Evolutionary conservation across 1,140 invertebrate genomes (phyloP), one percentile per base, ranked within the genome.

Genomic region (Papilio polytes): DNA sequence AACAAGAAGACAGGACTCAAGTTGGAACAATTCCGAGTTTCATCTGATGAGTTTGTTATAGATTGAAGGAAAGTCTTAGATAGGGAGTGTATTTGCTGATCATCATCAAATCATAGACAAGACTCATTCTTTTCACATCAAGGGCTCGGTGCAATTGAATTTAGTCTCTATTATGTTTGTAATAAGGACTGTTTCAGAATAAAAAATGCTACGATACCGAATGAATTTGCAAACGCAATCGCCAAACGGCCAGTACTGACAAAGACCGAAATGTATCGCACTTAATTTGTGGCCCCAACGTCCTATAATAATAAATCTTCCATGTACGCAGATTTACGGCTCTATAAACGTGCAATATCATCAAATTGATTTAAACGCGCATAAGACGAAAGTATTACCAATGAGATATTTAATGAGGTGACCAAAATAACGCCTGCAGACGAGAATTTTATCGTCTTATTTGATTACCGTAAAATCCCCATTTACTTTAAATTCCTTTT

Each of bases 261-360:
- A 88, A 90, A 86, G 84, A 81, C 76, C 80, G 80, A 85, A 85
- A 82, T 83, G 83, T 88, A 84, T 86, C 85, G 86, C 87, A 87
- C 86, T 87, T 88, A 90, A 92, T 89, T 90, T 89, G 89, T 89
- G 87, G 83, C 81, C 83, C 86, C 78, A 81, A 73, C 81, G 81
- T 85, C 83, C 81, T 88, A 86, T 86, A 86, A 85, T 84, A 80
- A 89, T 90, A 92, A 90, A 91, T 92, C 87, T 88, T 80, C 31
- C 80, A 78, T 87, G 85, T 83, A 88, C 83, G 85, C 86, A 85
- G 87, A 90, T 92, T 92, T 92, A 92, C 88, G 88, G 85, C 82
- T 85, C 86, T 83, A 90, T 92, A 91, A 90, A 91, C 87, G 89
- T 87, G 89, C 86, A 88, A 91, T 89, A 89, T 90, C 91, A 88